phyloP scores from a whole-genome alignment of 2,888 invertebrate genomes.

The Pterostichus madidus region DNA sequence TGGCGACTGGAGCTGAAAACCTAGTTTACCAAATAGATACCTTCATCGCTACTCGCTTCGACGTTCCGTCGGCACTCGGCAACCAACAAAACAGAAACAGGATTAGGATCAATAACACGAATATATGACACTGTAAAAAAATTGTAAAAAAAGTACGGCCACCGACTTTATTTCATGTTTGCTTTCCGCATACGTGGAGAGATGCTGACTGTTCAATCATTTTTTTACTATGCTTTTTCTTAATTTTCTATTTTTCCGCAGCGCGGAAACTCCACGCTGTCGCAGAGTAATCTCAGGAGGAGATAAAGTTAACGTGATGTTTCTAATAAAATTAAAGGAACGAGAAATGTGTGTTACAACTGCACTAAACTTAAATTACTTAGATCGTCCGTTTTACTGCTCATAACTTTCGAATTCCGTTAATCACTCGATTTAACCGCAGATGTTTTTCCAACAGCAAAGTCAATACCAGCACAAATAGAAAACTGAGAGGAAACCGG shows the following conservation, averaged over 20 bases:
- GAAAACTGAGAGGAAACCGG: neutral
- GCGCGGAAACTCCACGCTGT: conserved; percentile 19
- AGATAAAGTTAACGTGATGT: conserved; percentile 43
- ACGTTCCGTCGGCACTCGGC: conserved; percentile 17
- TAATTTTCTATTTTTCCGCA: conserved; percentile 43
- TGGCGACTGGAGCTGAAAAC: neutral
- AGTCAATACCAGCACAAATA: no score
- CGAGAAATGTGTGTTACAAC: conserved; percentile 37
- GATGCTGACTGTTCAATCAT: conserved; percentile 53
- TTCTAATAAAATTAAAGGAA: conserved; percentile 42
- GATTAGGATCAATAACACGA: conserved; percentile 57
- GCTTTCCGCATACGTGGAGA: conserved; percentile 27
- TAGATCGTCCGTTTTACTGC: conserved; percentile 31
- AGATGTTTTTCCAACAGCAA: neutral
- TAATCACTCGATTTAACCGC: no score
- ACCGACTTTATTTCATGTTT: conserved; percentile 47
- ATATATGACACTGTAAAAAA: conserved; percentile 52
- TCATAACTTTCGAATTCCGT: conserved; percentile 46
- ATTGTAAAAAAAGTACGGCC: conserved; percentile 36
- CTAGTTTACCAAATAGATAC: conserved; percentile 38
- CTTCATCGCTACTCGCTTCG: conserved; percentile 11
- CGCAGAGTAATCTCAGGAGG: conserved; percentile 28
- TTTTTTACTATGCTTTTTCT: conserved; percentile 43
- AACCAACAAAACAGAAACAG: conserved; percentile 40
- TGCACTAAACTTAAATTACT: conserved; percentile 38